phyloP scores from a whole-genome alignment of 2,113 vertebrate species.

The Protobothrops flavoviridis region DNA sequence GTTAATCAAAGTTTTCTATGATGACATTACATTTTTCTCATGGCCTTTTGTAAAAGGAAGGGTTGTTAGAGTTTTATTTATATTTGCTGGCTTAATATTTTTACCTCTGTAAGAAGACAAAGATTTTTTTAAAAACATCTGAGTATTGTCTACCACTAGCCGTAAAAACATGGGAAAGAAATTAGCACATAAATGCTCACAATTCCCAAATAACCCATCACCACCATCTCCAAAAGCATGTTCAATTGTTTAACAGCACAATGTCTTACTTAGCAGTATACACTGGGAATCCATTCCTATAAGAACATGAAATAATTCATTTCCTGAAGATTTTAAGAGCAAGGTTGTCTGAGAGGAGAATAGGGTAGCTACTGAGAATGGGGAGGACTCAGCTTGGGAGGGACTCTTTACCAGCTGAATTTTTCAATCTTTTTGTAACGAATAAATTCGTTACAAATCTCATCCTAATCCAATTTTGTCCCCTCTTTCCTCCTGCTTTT shows the following conservation, averaged over 20 bases:
- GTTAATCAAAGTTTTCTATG: not conserved
- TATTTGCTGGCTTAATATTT: constrained; percentile 1
- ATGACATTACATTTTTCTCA: not conserved
- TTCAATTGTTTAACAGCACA: not conserved
- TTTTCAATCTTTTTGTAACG: not conserved
- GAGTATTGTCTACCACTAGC: not conserved
- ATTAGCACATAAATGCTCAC: not conserved
- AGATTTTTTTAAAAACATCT: constrained; percentile 8
- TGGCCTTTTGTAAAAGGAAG: not conserved
- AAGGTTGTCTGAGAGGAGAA: not conserved
- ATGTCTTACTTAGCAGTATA: not conserved
- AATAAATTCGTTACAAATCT: not conserved
- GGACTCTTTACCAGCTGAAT: not conserved
- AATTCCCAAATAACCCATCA: not conserved
- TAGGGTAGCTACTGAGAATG: not conserved
- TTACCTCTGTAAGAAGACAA: not conserved
- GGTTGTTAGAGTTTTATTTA: constrained; percentile 22
- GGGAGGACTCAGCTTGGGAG: not conserved
- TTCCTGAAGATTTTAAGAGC: not conserved
- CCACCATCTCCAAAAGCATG: not conserved
- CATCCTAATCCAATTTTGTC: not conserved
- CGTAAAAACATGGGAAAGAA: not conserved
- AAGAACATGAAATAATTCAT: not conserved
- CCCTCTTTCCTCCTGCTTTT: not conserved
- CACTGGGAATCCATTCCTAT: not conserved